Evolutionary conservation across 1,140 invertebrate genomes (phyloP).

Genomic region (Drusus annulatus): DNA sequence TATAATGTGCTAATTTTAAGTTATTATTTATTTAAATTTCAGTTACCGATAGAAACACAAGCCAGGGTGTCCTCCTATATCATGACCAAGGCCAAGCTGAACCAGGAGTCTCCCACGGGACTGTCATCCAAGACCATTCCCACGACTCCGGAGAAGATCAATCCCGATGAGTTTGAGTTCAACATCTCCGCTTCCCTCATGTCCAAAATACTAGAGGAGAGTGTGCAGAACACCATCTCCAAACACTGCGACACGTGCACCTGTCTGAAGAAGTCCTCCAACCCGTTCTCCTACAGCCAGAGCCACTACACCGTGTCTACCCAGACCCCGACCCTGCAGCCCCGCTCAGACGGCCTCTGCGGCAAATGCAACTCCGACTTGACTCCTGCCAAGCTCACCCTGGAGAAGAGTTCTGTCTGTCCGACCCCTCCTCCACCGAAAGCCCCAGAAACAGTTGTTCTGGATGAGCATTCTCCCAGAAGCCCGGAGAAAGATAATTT

Average conservation of each 20-base stretch:
- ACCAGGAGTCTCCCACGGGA: constrained; percentile 62
- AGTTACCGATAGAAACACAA: constrained; percentile 93
- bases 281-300: constrained; percentile 74
- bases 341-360: constrained; percentile 65
- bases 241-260: constrained; percentile 88
- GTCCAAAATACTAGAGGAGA: constrained; percentile 93
- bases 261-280: constrained; percentile 76
- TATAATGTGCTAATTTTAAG: neutral
- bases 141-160: constrained; percentile 64
- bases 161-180: constrained; percentile 75
- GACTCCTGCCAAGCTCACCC: constrained; percentile 63
- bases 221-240: constrained; percentile 80
- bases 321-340: constrained; percentile 75
- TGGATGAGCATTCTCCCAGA: neutral
- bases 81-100: constrained; percentile 77
- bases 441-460: neutral
- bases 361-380: constrained; percentile 70
- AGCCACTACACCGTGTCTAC: constrained; percentile 74
- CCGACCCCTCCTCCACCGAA: constrained; percentile 60
- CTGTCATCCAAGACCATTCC: constrained; percentile 57
- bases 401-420: constrained; percentile 63
- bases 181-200: constrained; percentile 93
- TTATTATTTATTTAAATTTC: constrained; percentile 61
- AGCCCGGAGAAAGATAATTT: constrained; percentile 60
- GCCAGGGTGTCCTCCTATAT: constrained; percentile 88